A percentile compares a stretch with the other conserved stretches of the same genome.
Evolutionary conservation across 2,797 vertebrate species (phyloP).

Genomic region (Poliocrania exsul): DNA sequence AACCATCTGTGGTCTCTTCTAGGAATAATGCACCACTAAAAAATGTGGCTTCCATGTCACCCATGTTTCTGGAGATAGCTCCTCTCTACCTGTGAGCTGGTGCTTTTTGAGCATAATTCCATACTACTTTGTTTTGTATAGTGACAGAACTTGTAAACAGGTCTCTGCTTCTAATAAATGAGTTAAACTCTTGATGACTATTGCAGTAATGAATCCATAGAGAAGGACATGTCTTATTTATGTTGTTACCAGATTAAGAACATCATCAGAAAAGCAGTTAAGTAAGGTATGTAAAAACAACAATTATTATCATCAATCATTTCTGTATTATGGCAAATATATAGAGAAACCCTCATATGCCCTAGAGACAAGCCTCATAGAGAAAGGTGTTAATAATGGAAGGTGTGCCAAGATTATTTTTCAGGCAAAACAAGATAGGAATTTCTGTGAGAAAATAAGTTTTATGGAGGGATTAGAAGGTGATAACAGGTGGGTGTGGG

Average conservation of each 20-base stretch:
- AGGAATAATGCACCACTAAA: background rate
- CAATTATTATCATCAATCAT: conserved; percentile 1
- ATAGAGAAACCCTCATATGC: background rate
- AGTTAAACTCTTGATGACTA: background rate
- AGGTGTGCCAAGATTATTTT: conserved; percentile 17
- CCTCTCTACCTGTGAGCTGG: background rate
- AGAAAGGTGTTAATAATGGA: conserved; percentile 12
- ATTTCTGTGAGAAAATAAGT: background rate
- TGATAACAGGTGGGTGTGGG: background rate
- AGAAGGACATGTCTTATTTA: background rate
- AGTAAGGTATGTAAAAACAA: background rate
- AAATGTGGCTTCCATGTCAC: background rate
- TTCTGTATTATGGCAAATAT: background rate
- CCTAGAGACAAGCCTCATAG: background rate
- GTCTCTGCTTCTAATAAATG: background rate
- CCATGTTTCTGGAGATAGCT: background rate
- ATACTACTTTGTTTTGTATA: background rate
- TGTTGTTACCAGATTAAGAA: background rate
- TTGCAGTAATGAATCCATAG: background rate
- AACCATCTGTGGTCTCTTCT: background rate
- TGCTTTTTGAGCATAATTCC: background rate
- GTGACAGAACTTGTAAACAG: background rate
- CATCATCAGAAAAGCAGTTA: background rate
- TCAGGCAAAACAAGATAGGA: background rate
- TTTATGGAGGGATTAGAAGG: background rate